Base-by-base conservation (phyloP, 1,140 invertebrate species). In the Conopomorpha cramerella region DNA sequence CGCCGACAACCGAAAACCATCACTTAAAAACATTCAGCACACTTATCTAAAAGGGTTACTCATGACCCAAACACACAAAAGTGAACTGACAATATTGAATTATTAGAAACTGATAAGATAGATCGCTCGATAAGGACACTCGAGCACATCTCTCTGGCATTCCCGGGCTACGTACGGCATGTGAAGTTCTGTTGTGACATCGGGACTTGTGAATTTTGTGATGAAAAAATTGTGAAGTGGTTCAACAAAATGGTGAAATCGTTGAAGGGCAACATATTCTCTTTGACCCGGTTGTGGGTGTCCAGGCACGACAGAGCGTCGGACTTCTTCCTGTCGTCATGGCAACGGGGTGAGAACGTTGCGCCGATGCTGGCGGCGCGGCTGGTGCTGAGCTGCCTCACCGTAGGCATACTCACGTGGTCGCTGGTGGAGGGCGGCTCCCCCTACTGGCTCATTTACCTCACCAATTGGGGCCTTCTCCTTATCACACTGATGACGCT, bases 391-490 rank as follows among this genome's bases (percentile, higher is more conserved):
- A 68, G 79, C 1, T 78, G 80, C 53, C 34, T 78, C 2, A 48
- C 61, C 3, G 19, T 56, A 16, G 56, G 39, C 11, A 60, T 70
- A 27, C 79, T 81, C 36, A 74, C 80, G n/a, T 85, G 38, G 76
- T 81, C 40, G 55, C 71, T 56, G 18, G 60, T 51, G 41, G 6
- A 40, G 41, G 37, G 44, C 7, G 23, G 38, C 35, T 41, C 41
- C 16, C 51, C 39, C 12, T 79, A 81, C 43, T 89, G 86, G 85
- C 61, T 82, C 2, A 84, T 88, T 19, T 89, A 84, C 53, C 73
- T 89, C n/a, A 89, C 86, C 8, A 83, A 88, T 49, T 88, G 86
- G 86, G 86, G 86, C 8, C 65, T 85, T 14, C 39, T 79, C 0
- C 40, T 83, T 0, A 78, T 84, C 7, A 52, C 74, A 0, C 16